These are phyloP conservation scores for Zaprionus ghesquierei DNA, from an alignment of 1,140 invertebrate species.

Conservation along the genomic window DNA sequence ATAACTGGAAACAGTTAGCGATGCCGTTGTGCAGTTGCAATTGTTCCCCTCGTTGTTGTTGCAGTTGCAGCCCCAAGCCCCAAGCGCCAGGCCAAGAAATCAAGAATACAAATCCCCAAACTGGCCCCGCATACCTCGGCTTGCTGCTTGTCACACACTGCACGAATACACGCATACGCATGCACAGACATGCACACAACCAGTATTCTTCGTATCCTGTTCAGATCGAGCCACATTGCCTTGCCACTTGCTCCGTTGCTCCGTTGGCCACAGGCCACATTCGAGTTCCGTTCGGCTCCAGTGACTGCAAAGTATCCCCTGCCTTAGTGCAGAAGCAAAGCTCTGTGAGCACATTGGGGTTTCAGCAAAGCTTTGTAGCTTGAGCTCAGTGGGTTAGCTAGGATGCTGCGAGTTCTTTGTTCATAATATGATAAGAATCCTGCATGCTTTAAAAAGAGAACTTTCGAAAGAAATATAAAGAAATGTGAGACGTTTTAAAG, in stretches of 20 bases:
- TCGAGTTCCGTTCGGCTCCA: background rate
- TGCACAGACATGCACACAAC: background rate
- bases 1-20: conserved; percentile 39
- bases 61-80: conserved; percentile 5
- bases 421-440: too few relatives aligned
- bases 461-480: too few relatives aligned
- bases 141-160: background rate
- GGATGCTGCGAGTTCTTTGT: too few relatives aligned
- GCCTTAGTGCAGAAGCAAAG: background rate
- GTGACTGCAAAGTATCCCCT: background rate
- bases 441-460: too few relatives aligned
- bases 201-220: background rate
- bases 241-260: background rate
- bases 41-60: conserved; percentile 13
- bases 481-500: too few relatives aligned
- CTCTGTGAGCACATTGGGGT: background rate
- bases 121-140: conserved; percentile 15
- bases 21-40: conserved; percentile 24
- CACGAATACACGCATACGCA: background rate
- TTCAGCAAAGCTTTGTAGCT: too few relatives aligned
- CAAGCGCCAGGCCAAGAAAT: conserved; percentile 19
- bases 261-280: background rate
- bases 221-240: background rate
- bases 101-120: conserved; percentile 29
- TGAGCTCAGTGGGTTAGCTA: background rate